Evolutionary conservation across 1,140 invertebrate species (phyloP).

Genomic region (Drosophila lacteicornis): DNA sequence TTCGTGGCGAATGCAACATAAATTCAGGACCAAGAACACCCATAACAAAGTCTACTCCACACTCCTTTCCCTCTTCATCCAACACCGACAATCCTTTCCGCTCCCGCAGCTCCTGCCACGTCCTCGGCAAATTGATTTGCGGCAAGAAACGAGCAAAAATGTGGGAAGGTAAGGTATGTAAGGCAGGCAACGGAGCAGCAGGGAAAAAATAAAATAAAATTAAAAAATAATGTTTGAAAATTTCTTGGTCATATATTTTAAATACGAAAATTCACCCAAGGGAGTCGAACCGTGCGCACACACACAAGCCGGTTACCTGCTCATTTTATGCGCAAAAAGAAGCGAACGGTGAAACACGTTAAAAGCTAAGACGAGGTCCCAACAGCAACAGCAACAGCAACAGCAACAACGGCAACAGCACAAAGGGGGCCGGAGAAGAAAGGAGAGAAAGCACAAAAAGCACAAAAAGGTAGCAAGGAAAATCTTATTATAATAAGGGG

Average conservation of each 20-base stretch:
- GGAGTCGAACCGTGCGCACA: conserved; percentile 59
- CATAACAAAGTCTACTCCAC: conserved; percentile 24
- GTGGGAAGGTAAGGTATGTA: not conserved
- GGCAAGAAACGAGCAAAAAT: conserved; percentile 28
- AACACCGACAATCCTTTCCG: conserved; percentile 31
- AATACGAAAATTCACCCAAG: conserved; percentile 80
- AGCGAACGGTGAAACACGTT: conserved; percentile 80
- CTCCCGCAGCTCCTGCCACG: conserved; percentile 7
- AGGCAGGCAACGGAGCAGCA: not conserved
- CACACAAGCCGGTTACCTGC: conserved; percentile 54
- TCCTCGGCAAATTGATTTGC: conserved; percentile 58
- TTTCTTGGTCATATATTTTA: conserved; percentile 80
- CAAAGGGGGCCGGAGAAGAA: conserved; percentile 5
- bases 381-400: conserved; percentile 41
- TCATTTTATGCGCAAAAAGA: conserved; percentile 80
- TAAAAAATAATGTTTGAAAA: conserved; percentile 80
- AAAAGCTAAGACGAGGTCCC: conserved; percentile 76
- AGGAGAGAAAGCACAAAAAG: conserved; percentile 1
- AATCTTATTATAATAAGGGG: not conserved
- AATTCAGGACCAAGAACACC: conserved; percentile 33
- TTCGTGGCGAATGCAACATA: conserved; percentile 40
- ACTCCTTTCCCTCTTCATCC: not conserved
- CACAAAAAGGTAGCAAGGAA: conserved; percentile 18
- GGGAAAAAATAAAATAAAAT: conserved; percentile 54
- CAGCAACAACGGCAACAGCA: conserved; percentile 11